phyloP scores from a whole-genome alignment of 2,888 invertebrate genomes.

The Odontocerum albicorne region DNA sequence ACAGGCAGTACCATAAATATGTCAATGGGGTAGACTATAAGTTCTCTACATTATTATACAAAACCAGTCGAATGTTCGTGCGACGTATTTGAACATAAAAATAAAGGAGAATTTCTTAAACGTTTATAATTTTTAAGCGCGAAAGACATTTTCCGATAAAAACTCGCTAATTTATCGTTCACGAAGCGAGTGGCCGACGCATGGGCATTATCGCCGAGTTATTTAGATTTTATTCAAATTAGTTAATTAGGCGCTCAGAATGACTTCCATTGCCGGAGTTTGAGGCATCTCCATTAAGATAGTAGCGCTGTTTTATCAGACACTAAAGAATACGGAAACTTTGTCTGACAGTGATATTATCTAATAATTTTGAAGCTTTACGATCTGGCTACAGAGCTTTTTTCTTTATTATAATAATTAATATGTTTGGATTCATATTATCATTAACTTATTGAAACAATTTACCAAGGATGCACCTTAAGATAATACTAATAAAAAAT shows the following conservation, averaged over 20 bases:
- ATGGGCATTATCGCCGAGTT: slow-evolving; percentile 30
- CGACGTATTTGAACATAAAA: slow-evolving; percentile 26
- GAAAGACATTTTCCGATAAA: slow-evolving; percentile 28
- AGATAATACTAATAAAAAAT: no score
- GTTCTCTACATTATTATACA: slow-evolving; percentile 33
- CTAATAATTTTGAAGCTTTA: slow-evolving; percentile 32
- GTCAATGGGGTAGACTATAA: slow-evolving; percentile 34
- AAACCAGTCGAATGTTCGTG: slow-evolving; percentile 24
- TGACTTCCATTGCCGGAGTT: slow-evolving; percentile 8
- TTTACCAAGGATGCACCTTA: background rate
- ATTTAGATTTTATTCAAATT: slow-evolving; percentile 35
- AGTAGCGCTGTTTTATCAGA: slow-evolving; percentile 5
- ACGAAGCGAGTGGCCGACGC: slow-evolving; percentile 10
- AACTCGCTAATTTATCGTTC: slow-evolving; percentile 33
- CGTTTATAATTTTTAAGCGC: slow-evolving; percentile 26
- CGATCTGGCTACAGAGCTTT: slow-evolving; percentile 6
- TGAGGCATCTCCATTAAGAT: slow-evolving; percentile 21
- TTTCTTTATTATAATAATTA: no score
- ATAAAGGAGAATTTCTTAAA: slow-evolving; percentile 27
- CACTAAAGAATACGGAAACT: slow-evolving; percentile 5
- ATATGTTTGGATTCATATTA: no score
- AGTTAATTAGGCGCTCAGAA: slow-evolving; percentile 32
- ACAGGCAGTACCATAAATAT: slow-evolving; percentile 35
- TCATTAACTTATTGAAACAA: slow-evolving; percentile 2
- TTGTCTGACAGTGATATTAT: slow-evolving; percentile 21